Conservation (phyloP, 1,140 invertebrate genomes). For the Lethrus apterus region DNA sequence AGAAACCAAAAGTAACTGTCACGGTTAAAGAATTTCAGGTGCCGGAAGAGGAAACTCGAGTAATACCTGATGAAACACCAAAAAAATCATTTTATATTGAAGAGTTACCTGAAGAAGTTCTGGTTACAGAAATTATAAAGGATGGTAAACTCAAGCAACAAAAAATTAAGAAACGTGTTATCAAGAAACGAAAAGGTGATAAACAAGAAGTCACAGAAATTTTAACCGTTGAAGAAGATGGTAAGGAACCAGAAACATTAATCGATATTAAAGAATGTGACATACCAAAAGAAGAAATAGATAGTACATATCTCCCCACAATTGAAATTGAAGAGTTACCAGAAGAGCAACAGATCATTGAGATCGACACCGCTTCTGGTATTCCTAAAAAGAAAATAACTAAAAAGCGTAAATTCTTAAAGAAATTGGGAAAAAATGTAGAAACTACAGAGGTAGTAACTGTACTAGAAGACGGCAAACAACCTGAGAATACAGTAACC, state of each 20-base stretch:
- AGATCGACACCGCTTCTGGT: constrained; percentile 40
- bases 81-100: constrained; percentile 3
- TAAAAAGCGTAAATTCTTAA: constrained; percentile 31
- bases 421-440: constrained; percentile 29
- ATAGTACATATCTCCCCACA: background rate
- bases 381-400: constrained; percentile 37
- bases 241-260: constrained; percentile 31
- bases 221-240: constrained; percentile 37
- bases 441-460: constrained; percentile 37
- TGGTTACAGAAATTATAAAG: constrained; percentile 19
- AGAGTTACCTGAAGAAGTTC: constrained; percentile 15
- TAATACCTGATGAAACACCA: constrained; percentile 22
- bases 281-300: constrained; percentile 23
- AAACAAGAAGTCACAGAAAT: constrained; percentile 30
- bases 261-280: constrained; percentile 20
- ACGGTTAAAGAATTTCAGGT: constrained; percentile 23
- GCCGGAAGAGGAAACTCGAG: constrained; percentile 23
- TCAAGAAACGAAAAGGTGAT: constrained; percentile 30
- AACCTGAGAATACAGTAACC: constrained; percentile 31
- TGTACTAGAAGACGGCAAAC: constrained; percentile 35
- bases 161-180: constrained; percentile 19
- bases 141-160: constrained; percentile 19
- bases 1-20: constrained; percentile 27
- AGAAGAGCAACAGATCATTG: constrained; percentile 42
- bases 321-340: constrained; percentile 34